Evolutionary conservation across 2,797 vertebrate species (phyloP).

Genomic region (Sternarchorhynchus goeldii): DNA sequence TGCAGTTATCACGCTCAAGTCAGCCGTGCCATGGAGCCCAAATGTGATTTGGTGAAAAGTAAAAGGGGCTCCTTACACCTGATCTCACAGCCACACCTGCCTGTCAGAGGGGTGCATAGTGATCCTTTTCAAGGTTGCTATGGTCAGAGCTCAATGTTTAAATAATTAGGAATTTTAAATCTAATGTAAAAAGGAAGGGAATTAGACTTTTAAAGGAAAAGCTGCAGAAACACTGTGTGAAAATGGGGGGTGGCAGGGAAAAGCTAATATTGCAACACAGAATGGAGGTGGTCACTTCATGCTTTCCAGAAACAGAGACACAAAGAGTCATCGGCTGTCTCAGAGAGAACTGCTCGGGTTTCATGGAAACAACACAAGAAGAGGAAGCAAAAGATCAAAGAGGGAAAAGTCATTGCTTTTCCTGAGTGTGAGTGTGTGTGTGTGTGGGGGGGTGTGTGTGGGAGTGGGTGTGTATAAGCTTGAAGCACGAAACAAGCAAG

Average conservation of each 20-base stretch:
- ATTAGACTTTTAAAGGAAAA: conserved; percentile 18
- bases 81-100: no score
- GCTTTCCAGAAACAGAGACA: neutral
- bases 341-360: conserved; percentile 17
- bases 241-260: neutral
- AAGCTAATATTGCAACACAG: neutral
- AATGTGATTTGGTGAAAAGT: no score
- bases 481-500: no score
- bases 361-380: conserved; percentile 5
- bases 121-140: no score
- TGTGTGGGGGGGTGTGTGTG: no score
- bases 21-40: no score
- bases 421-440: neutral
- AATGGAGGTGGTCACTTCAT: neutral
- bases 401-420: neutral
- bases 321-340: neutral
- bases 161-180: neutral
- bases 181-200: neutral
- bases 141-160: neutral
- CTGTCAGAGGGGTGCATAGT: no score
- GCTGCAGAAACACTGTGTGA: neutral
- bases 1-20: no score
- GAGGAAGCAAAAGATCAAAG: conserved; percentile 18
- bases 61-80: no score
- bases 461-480: no score